These are phyloP conservation scores for Gavia stellata DNA, from an alignment of 2,113 vertebrate species.

Conservation along the genomic window DNA sequence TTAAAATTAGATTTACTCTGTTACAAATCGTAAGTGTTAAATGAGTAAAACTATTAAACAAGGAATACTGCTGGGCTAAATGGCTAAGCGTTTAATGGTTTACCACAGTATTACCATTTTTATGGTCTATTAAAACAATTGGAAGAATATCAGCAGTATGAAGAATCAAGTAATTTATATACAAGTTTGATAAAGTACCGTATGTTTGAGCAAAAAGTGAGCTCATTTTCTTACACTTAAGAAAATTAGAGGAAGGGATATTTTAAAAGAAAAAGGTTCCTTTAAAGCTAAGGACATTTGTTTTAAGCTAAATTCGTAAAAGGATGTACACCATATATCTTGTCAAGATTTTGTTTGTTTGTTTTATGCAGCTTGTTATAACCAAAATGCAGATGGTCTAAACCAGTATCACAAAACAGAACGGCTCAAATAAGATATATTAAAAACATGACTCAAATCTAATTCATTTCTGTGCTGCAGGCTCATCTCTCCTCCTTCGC, in stretches of 20 bases:
- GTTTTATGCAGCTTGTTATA: neutral
- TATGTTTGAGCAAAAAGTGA: conserved; percentile 28
- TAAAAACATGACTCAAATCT: neutral
- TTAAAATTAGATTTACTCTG: conserved; percentile 75
- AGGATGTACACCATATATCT: neutral
- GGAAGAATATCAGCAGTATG: conserved; percentile 65
- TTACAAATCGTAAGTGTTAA: conserved; percentile 71
- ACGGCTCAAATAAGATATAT: neutral
- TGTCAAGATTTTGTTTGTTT: neutral
- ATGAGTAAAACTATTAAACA: conserved; percentile 74
- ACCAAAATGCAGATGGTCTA: neutral
- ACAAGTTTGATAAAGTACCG: conserved; percentile 66
- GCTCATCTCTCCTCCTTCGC: neutral
- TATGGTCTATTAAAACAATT: conserved; percentile 74
- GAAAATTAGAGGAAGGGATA: neutral
- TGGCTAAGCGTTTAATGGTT: conserved; percentile 71
- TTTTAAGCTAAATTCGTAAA: neutral
- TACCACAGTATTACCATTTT: conserved; percentile 72
- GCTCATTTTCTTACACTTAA: neutral
- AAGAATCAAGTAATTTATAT: conserved; percentile 70
- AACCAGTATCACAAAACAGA: neutral
- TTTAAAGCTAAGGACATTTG: neutral
- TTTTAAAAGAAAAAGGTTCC: neutral
- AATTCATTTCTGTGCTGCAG: neutral
- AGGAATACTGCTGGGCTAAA: conserved; percentile 75